Evolutionary conservation across 2,113 vertebrate species (phyloP), one percentile per base, ranked within the genome.

Genomic region (Orientallactaga bullata): DNA sequence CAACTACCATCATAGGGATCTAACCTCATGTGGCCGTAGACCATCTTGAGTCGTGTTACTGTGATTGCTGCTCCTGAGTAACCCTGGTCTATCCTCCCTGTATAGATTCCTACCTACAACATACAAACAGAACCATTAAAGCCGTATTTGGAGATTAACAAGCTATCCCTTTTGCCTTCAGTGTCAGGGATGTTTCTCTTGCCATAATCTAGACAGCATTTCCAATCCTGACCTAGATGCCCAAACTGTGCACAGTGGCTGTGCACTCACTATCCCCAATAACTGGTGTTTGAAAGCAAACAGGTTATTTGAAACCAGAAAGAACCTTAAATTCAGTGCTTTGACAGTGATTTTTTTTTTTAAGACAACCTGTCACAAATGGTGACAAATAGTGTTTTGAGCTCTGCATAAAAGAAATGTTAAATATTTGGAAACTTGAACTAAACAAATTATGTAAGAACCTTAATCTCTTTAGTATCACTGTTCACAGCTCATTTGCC

Each of bases 401-500:
- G 35, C 4, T 81, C 51, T 80, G 18, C 6, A 26, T 5, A 83
- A 90, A 24, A 96, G 47, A 30, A 35, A 84, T 65, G 18, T 60
- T 77, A 80, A 90, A 37, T 37, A 74, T 60, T 83, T 37, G 24
- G 39, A 78, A 61, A 82, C 16, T 80, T 37, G 92, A 81, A 65
- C 35, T 55, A 1, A 82, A 7, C 9, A 68, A 17, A 7, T 72
- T 85, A 26, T 77, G 5, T 30, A 72, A 78, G 60, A 66, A 9
- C 7, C 23, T 77, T 5, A 35, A 10, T 84, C 1, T 55, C 10
- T 3, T 68, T 10, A 28, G 28, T n/a, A 28, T 12, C 55, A 55
- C 55, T 16, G 12, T 15, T 55, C 55, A 55, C 55, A 55, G 55
- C 55, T 55, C 55, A 55, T 55, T 55, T 55, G 55, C 55, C 55